phyloP scores from a whole-genome alignment of 2,797 vertebrate species.

The Tenualosa ilisha region DNA sequence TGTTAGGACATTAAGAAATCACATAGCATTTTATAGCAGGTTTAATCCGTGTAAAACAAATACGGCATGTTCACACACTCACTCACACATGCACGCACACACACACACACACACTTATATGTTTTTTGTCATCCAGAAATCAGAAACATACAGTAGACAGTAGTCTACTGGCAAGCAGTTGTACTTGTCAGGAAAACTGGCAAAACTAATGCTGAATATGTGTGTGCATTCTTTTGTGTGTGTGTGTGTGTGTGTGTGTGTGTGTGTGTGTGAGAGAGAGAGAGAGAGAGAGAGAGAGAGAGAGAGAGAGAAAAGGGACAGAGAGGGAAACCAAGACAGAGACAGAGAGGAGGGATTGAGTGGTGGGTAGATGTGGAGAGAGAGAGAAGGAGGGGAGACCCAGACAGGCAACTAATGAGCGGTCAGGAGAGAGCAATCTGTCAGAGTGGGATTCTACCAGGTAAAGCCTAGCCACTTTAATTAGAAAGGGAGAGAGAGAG shows the following conservation, averaged over 20 bases:
- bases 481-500: constrained; percentile 4
- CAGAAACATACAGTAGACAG: not conserved
- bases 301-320: not conserved
- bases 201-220: not conserved
- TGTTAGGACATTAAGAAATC: not conserved
- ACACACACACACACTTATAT: not conserved
- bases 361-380: not conserved
- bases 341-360: constrained; percentile 25
- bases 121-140: not conserved
- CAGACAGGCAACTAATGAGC: constrained; percentile 37
- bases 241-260: not conserved
- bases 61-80: too few relatives aligned
- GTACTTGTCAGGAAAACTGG: not conserved
- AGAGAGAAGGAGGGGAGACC: not conserved
- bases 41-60: too few relatives aligned
- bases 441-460: constrained; percentile 30
- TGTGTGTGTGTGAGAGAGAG: not conserved
- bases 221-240: not conserved
- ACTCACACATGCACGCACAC: not conserved
- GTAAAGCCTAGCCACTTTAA: not conserved
- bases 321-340: not conserved
- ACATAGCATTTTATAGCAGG: too few relatives aligned
- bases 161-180: not conserved
- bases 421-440: constrained; percentile 23
- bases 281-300: not conserved